These are phyloP conservation scores for Leptura quadrifasciata DNA, from an alignment of 2,888 invertebrate species.

Conservation along the genomic window DNA sequence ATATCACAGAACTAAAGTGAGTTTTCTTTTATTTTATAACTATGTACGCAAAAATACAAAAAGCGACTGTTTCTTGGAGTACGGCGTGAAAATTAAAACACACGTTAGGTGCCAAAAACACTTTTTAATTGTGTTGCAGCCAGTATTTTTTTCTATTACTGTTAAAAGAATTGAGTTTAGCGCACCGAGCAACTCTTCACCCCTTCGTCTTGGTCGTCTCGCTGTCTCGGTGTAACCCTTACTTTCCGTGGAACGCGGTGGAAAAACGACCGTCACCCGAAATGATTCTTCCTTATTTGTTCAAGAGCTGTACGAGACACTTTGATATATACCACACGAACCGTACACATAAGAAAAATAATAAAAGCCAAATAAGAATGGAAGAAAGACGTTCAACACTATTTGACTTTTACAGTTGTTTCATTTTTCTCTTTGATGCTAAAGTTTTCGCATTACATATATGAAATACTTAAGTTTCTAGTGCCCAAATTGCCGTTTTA, in stretches of 20 bases:
- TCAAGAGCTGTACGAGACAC: conserved; percentile 66
- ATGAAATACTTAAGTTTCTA: conserved; percentile 4
- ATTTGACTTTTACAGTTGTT: conserved; percentile 30
- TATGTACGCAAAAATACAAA: too few species aligned
- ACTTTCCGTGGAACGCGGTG: conserved; percentile 16
- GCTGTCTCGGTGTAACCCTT: background rate
- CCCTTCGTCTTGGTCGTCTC: background rate
- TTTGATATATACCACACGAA: conserved; percentile 65
- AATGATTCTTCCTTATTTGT: conserved; percentile 66
- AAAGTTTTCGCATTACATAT: conserved; percentile 10
- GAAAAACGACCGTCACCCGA: conserved; percentile 56
- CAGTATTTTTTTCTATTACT: too few species aligned
- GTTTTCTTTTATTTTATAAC: too few species aligned
- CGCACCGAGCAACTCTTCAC: too few species aligned
- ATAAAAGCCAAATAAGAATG: conserved; percentile 37
- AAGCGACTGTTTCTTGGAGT: too few species aligned
- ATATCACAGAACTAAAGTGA: too few species aligned
- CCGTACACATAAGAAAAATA: conserved; percentile 60
- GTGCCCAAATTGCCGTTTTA: conserved; percentile 5
- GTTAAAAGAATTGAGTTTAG: too few species aligned
- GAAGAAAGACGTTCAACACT: conserved; percentile 32
- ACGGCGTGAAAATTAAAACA: too few species aligned
- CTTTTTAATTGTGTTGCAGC: too few species aligned
- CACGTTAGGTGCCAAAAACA: too few species aligned
- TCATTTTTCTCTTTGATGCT: conserved; percentile 23